These are phyloP conservation scores for Orchestes rusci DNA, from an alignment of 2,888 invertebrate genomes.

Conservation along the genomic window DNA sequence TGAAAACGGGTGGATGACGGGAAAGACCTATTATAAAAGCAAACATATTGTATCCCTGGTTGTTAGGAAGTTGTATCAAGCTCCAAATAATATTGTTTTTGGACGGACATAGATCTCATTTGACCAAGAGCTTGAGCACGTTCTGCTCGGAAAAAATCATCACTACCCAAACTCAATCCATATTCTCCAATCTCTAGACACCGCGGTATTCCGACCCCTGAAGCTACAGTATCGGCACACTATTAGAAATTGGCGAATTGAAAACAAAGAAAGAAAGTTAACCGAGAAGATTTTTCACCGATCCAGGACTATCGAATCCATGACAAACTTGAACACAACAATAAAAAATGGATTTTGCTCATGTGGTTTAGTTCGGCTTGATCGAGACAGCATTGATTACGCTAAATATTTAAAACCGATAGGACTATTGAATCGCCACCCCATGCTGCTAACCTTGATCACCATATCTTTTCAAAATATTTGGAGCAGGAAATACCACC, in stretches of 20 bases:
- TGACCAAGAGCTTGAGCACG: slow-evolving; percentile 14
- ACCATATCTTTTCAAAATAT: too few species aligned
- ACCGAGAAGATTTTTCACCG: too few species aligned
- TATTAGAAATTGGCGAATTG: background rate
- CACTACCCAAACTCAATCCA: slow-evolving; percentile 23
- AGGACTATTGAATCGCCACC: too few species aligned
- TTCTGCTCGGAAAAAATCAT: slow-evolving; percentile 15
- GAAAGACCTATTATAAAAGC: slow-evolving; percentile 15
- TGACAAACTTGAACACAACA: slow-evolving; percentile 5
- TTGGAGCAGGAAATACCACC: too few species aligned
- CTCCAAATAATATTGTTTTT: slow-evolving; percentile 14
- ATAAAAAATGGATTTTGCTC: slow-evolving; percentile 20
- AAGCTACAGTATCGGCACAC: slow-evolving; percentile 16
- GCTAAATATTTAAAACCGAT: too few species aligned
- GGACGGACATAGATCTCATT: slow-evolving; percentile 22
- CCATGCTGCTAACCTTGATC: too few species aligned
- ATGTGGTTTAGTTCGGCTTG: slow-evolving; percentile 16
- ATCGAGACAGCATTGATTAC: slow-evolving; percentile 20
- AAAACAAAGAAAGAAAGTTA: background rate
- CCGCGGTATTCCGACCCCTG: slow-evolving; percentile 17
- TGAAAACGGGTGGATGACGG: slow-evolving; percentile 17
- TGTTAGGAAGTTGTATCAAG: slow-evolving; percentile 4
- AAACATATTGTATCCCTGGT: slow-evolving; percentile 19
- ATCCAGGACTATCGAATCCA: background rate
- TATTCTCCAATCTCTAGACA: slow-evolving; percentile 23